Evolutionary conservation across 2,888 invertebrate species (phyloP), one percentile per base, ranked within the genome.

Genomic region (Oxyscelio sp.): DNA sequence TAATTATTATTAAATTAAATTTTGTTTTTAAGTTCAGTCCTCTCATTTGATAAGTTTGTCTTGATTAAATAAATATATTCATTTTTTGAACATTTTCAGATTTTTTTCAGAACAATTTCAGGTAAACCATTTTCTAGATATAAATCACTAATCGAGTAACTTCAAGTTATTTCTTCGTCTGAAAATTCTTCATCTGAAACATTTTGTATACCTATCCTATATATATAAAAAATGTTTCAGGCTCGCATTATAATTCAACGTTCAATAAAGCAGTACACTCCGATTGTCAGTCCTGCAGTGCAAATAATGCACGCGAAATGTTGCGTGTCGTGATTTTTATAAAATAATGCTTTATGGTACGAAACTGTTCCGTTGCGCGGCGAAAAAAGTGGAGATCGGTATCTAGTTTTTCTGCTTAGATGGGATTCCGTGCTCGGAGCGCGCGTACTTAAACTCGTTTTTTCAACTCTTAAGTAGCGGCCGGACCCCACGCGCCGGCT

Each of bases 371-470:
- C 5, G 54, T 45, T 19, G 15, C 38, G 0, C 17, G 13, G 34
- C 27, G 31, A 21, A 65, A 59, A 77, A 77, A 52, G 59, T 13
- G 11, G 38, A 24, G 74, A 74, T 66, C 31, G 74, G 61, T 68
- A 75, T 75, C 68, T 82, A 75, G 75, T 82, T 82, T 82, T 82
- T 82, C 81, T 50, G 61, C 75, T 75, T 75, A 75, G 81, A 63
- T 56, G 63, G 43, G 70, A 81, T 81, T 81, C 75, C 73, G 48
- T 61, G 73, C 54, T 68, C 66, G 40, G 61, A 40, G 31, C 54
- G 19, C 54, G 75, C 54, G 56, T 61, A 68, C 75, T 63, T 63
- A 15, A 31, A 40, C 11, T 52, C 54, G 17, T 66, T 74, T 81
- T 82, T 56, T 48, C 21, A 70, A 66, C 61, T 81, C 81, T 70